Conservation (phyloP, 35 echinoderm and acorn worm species). For the Ophiothrix spiculata region DNA sequence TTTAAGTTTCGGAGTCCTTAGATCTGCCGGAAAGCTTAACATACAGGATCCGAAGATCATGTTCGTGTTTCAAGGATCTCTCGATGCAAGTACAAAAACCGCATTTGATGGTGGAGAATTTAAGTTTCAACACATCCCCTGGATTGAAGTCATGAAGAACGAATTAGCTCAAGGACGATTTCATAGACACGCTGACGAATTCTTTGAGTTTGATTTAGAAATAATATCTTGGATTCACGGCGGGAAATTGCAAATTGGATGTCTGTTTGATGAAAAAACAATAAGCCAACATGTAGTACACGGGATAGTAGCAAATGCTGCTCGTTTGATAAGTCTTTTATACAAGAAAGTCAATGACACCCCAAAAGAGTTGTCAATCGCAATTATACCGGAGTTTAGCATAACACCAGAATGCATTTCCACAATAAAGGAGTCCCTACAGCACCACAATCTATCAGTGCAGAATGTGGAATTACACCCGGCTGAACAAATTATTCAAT, state of each 20-base stretch:
- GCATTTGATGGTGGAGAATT: background rate
- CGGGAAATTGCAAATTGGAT: constrained; percentile 10
- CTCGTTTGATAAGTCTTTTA: background rate
- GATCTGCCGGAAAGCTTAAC: constrained; percentile 3
- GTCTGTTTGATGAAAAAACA: constrained; percentile 4
- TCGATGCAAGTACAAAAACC: constrained; percentile 15
- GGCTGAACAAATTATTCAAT: constrained; percentile 14
- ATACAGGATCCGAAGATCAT: constrained; percentile 5
- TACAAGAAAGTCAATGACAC: background rate
- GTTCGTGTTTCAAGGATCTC: constrained; percentile 21
- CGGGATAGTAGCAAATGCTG: background rate
- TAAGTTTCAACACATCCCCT: constrained; percentile 20
- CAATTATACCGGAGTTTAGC: background rate
- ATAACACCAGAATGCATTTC: constrained; percentile 14
- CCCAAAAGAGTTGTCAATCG: background rate
- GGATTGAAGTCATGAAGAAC: constrained; percentile 7
- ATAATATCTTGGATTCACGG: constrained; percentile 13
- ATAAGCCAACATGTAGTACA: background rate
- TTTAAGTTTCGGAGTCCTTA: constrained; percentile 10
- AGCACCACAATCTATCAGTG: background rate
- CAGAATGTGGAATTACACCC: background rate
- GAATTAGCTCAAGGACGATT: background rate
- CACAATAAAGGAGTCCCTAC: background rate
- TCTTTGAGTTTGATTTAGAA: constrained; percentile 11
- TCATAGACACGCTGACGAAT: background rate